These are phyloP conservation scores for Nasonia oneida DNA, from an alignment of 2,888 invertebrate genomes.

Conservation along the genomic window DNA sequence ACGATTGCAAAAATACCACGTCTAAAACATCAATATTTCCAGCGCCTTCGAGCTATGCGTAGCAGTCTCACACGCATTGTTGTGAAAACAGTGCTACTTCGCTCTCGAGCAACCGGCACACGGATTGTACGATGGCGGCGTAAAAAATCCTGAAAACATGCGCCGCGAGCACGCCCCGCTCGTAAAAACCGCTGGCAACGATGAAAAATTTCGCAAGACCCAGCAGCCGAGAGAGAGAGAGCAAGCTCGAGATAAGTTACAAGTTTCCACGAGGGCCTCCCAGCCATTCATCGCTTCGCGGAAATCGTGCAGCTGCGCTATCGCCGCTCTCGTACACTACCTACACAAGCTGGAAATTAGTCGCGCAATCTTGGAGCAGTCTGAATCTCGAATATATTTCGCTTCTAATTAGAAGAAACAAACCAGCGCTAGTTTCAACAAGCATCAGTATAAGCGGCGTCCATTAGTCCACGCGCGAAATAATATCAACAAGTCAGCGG, in stretches of 20 bases:
- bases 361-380: background rate
- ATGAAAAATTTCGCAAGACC: constrained; percentile 14
- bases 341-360: constrained; percentile 15
- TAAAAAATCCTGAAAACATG: constrained; percentile 12
- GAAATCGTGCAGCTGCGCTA: background rate
- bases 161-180: background rate
- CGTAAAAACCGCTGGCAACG: constrained; percentile 15
- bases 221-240: background rate
- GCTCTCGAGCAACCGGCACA: background rate
- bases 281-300: constrained; percentile 5
- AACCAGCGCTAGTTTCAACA: background rate
- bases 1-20: background rate
- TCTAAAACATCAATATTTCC: constrained; percentile 6
- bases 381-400: background rate
- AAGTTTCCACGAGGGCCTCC: background rate
- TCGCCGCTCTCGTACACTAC: background rate
- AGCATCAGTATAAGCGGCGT: background rate
- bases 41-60: background rate
- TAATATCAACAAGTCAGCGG: background rate
- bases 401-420: background rate
- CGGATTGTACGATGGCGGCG: background rate
- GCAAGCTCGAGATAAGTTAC: constrained; percentile 9
- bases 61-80: constrained; percentile 1
- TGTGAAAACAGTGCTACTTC: constrained; percentile 14
- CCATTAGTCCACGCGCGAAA: background rate